phyloP scores from a whole-genome alignment of 2,113 vertebrate genomes.

The Cacatua alba region DNA sequence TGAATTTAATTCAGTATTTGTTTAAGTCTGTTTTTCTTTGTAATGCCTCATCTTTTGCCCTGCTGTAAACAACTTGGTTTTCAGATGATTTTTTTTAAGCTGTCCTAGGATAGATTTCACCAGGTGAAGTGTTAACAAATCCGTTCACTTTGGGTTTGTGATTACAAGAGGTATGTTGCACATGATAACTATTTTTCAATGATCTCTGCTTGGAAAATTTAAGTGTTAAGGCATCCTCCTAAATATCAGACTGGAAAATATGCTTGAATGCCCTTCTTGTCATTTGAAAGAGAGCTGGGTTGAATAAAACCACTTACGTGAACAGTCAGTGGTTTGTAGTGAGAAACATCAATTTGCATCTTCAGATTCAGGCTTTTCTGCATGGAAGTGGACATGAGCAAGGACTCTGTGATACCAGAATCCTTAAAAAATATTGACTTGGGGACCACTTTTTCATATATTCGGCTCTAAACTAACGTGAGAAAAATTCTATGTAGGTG shows the following conservation, averaged over 20 bases:
- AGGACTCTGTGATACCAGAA: neutral
- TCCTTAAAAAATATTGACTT: neutral
- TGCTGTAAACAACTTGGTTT: neutral
- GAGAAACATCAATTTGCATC: neutral
- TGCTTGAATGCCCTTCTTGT: neutral
- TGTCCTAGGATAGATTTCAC: constrained; percentile 38
- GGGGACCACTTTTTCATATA: neutral
- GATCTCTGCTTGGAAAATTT: neutral
- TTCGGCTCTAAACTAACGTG: neutral
- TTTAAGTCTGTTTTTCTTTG: neutral
- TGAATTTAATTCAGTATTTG: neutral
- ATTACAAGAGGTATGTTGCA: too few relatives aligned
- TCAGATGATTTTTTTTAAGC: neutral
- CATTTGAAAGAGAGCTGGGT: neutral
- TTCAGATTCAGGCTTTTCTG: neutral
- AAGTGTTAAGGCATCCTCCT: neutral
- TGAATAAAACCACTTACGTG: neutral
- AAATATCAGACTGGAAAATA: neutral
- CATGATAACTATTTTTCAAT: neutral
- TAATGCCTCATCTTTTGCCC: neutral
- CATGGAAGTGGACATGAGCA: neutral
- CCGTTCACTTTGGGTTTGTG: neutral
- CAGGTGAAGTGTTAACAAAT: constrained; percentile 22
- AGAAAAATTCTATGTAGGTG: neutral
- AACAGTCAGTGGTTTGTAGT: neutral